phyloP scores from a whole-genome alignment of 2,888 invertebrate genomes.

The Amiota mariae region DNA sequence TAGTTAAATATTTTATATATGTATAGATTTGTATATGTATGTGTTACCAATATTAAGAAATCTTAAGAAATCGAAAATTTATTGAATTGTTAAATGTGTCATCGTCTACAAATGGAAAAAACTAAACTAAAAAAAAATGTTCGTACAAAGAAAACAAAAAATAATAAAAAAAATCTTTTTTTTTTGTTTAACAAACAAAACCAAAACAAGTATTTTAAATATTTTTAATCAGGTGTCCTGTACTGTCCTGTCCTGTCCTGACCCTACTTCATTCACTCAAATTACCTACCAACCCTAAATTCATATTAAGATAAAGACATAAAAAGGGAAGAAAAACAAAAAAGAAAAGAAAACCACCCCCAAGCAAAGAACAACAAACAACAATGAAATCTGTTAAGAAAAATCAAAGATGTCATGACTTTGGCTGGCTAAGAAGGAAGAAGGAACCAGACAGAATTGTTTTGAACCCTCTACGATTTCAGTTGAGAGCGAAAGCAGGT shows the following conservation, averaged over 20 bases:
- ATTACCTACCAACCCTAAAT: not conserved
- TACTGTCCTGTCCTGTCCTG: too few relatives aligned
- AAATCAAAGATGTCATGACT: constrained; percentile 19
- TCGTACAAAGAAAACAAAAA: constrained; percentile 18
- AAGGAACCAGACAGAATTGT: constrained; percentile 39
- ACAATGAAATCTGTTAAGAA: constrained; percentile 45
- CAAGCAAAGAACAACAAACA: constrained; percentile 29
- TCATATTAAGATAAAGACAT: not conserved
- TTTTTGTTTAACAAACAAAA: too few relatives aligned
- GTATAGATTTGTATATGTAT: constrained; percentile 12
- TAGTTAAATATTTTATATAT: constrained; percentile 12
- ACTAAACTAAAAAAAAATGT: constrained; percentile 11
- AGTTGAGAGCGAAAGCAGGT: constrained; percentile 55
- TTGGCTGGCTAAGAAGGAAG: constrained; percentile 59
- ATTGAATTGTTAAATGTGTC: constrained; percentile 18
- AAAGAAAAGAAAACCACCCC: constrained; percentile 53
- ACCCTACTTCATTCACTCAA: not conserved
- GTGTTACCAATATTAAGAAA: constrained; percentile 19
- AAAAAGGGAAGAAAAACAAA: not conserved
- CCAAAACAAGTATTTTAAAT: not conserved
- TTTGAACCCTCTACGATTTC: constrained; percentile 44
- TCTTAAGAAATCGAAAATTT: constrained; percentile 3
- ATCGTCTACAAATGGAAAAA: not conserved
- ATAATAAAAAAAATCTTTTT: not conserved
- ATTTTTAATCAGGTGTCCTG: not conserved